Evolutionary conservation across 2,888 invertebrate species (phyloP), one percentile per base, ranked within the genome.

Genomic region (Exocentrus adspersus): DNA sequence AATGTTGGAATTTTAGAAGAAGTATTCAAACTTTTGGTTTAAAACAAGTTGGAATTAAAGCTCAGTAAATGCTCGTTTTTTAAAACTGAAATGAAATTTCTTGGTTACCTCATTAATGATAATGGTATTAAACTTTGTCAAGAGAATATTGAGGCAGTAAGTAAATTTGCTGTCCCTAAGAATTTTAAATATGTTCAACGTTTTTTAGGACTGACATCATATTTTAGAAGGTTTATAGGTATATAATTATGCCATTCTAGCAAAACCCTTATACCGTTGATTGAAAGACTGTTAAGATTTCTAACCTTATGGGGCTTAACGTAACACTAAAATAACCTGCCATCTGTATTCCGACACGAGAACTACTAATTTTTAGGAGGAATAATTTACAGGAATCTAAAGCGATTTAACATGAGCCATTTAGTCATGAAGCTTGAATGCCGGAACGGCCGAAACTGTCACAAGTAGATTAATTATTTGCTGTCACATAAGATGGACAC

Each of bases 61-160:
- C 3, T 59, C 14, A 41, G 41, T 20, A 59, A 59, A 51, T 59
- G 59, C 42, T 59, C 41, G 5, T 59, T 50, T 41, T 50, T 59
- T 12, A n/a, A 50, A 12, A 7, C 12, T 4, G 16, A 50, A 14
- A 50, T 50, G 14, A 9, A 28, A 6, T 50, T 24, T 30, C 17
- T 50, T 3, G 32, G 50, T 12, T 50, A 50, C 14, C 5, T 2
- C 1, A 30, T 50, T 16, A 50, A 28, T 28, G 6, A 2, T 2
- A 3, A 7, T 0, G 28, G 30, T 16, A 30, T 50, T 10, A 50
- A 4, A 19, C 50, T 17, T n/a, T 17, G 28, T 19, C 1, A 14
- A 1, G 2, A 2, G 16, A 43, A 54, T 42, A 21, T 41, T 21
- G 17, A 17, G 9, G 45, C 56, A 17, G 45, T 56, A 16, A 6